phyloP scores from a whole-genome alignment of 1,140 invertebrate genomes.

The Cydia strobilella region DNA sequence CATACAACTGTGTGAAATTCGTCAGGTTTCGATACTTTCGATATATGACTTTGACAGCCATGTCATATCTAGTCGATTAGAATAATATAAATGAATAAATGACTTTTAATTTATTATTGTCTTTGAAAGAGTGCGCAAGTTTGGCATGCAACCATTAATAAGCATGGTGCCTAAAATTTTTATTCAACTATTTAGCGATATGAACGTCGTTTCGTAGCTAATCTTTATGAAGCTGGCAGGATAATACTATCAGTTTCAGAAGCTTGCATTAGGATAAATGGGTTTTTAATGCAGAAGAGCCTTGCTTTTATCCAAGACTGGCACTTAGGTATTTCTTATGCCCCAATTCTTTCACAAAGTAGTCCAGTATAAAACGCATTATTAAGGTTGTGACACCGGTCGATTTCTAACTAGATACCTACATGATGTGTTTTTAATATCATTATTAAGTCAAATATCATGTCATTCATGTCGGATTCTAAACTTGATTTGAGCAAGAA shows the following conservation, averaged over 20 bases:
- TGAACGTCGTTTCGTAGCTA: no score
- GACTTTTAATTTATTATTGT: neutral
- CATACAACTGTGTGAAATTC: constrained; percentile 16
- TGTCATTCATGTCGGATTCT: neutral
- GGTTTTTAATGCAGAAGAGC: no score
- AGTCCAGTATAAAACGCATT: neutral
- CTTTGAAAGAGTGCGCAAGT: neutral
- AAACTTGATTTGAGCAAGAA: neutral
- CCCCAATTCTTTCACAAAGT: no score
- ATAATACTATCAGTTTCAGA: no score
- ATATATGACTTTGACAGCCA: neutral
- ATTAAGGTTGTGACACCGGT: neutral
- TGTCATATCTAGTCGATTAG: neutral
- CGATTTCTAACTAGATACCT: neutral
- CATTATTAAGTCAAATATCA: constrained; percentile 1
- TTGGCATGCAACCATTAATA: neutral
- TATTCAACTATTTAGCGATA: no score
- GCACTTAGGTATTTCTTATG: no score
- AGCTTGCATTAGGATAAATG: no score
- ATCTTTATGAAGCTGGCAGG: no score
- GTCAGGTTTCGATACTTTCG: constrained; percentile 16
- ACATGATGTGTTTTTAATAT: neutral
- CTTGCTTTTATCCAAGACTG: no score
- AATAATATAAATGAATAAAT: constrained; percentile 6
- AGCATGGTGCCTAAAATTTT: neutral